Percentiles rank a stretch among this genome's conserved stretches.
Conservation (phyloP, 1,140 invertebrate genomes). For the Pseudomyrmex gracilis region DNA sequence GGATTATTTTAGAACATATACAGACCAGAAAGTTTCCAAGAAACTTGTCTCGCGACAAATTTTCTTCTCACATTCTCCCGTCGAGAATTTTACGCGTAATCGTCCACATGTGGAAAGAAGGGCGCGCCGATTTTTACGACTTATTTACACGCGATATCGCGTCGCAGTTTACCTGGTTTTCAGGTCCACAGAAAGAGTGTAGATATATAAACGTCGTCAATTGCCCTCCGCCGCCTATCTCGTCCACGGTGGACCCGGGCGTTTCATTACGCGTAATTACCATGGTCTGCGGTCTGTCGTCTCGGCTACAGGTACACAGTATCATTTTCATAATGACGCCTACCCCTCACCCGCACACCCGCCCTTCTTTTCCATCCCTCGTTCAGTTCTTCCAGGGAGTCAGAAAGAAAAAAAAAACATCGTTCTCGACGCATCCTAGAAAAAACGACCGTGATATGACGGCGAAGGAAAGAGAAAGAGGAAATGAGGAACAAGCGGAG, state of each 20-base stretch:
- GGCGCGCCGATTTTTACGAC: constrained; percentile 74
- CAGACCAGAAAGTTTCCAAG: not conserved
- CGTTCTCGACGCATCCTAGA: constrained; percentile 10
- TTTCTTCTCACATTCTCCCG: not conserved
- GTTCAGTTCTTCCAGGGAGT: not conserved
- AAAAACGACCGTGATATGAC: not conserved
- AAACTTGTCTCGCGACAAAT: not conserved
- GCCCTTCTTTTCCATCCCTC: not conserved
- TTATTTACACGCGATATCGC: constrained; percentile 79
- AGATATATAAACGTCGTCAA: constrained; percentile 77
- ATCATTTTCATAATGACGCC: constrained; percentile 85
- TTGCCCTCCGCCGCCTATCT: constrained; percentile 66
- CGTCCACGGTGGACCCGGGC: constrained; percentile 72
- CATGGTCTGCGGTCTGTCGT: constrained; percentile 83
- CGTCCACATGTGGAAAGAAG: constrained; percentile 41
- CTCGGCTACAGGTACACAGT: constrained; percentile 81
- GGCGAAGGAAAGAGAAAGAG: constrained; percentile 5
- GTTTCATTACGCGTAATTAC: constrained; percentile 85
- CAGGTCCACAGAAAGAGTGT: constrained; percentile 33
- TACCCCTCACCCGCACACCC: constrained; percentile 54
- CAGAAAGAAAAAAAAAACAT: constrained; percentile 48
- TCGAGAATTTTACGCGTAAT: constrained; percentile 43
- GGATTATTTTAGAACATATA: not conserved
- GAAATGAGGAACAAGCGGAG: constrained; percentile 60
- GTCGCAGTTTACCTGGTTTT: constrained; percentile 71